Evolutionary conservation across 2,113 vertebrate species (phyloP), one percentile per base, ranked within the genome.

Genomic region (Mixornis gularis): DNA sequence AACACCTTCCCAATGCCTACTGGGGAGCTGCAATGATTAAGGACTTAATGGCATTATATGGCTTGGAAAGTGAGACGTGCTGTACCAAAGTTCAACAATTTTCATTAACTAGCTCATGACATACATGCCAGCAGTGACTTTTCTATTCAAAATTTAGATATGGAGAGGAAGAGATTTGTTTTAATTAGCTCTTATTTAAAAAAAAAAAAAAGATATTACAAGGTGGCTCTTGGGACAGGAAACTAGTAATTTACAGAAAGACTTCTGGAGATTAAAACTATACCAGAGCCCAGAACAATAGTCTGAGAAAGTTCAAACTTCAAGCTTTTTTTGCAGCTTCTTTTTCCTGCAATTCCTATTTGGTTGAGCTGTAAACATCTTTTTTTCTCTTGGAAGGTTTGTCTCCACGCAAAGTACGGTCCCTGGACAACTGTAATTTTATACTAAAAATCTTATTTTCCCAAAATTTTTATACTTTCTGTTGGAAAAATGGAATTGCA

Each of bases 41-140:
- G 1, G 34, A 66, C 34, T 85, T 70, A 70, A 62, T 22, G 38
- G 22, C 38, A 32, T 74, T 40, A 41, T 21, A 64, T 15, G 49
- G 32, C 43, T 73, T 77, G 76, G 56, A 86, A 90, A 78, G 63
- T 1, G 13, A 66, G 53, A 87, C 1, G 26, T 51, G 55, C 27
- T 60, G 12, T n/a, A 77, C 2, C 4, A 34, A 76, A 93, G 43
- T 65, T 79, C 78, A 78, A 70, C 16, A 38, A 10, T 89, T 94
- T 88, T 89, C 88, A 69, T 91, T 90, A 92, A 85, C 20, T 36
- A 84, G 40, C 74, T 53, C 53, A 48, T 79, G 78, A 77, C 58
- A 76, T 58, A 70, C 17, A 49, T 44, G 46, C 32, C 66, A 93
- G 74, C 26, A 87, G 32, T 91, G 69, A 65, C 62, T 90, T 93